Evolutionary conservation across 1,140 invertebrate species (phyloP).

Genomic region (Lepidurus arcticus): DNA sequence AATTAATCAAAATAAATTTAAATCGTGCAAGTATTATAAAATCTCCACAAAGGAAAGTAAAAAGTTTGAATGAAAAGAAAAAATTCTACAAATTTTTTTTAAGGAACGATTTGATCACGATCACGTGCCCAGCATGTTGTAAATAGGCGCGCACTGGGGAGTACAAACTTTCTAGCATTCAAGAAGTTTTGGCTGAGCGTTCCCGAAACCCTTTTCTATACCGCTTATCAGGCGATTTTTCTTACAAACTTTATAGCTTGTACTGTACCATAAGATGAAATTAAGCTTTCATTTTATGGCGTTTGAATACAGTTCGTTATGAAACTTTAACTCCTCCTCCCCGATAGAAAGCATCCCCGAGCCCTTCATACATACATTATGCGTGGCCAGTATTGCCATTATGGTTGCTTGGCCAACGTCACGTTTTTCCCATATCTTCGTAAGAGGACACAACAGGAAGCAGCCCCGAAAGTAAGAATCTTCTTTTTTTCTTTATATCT

Average conservation of each 20-base stretch:
- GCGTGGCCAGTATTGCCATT: background rate
- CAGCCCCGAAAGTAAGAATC: background rate
- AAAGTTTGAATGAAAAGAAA: background rate
- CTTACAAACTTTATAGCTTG: too few species aligned
- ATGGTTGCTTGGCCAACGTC: background rate
- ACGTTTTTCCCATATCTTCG: background rate
- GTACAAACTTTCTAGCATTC: background rate
- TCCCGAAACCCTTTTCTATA: too few species aligned
- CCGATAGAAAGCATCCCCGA: background rate
- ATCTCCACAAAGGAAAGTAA: too few species aligned
- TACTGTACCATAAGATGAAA: background rate
- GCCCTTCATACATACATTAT: background rate
- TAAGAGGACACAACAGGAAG: background rate
- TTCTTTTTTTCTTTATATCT: too few species aligned
- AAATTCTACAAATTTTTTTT: too few species aligned
- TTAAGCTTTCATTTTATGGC: slow-evolving; percentile 7
- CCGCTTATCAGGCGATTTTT: too few species aligned
- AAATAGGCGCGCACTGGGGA: slow-evolving; percentile 16
- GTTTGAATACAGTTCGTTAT: background rate
- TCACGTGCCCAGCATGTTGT: slow-evolving; percentile 20
- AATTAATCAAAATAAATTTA: too few species aligned
- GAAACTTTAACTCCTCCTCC: background rate
- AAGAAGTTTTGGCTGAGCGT: background rate
- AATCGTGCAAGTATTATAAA: too few species aligned
- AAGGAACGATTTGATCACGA: background rate